Evolutionary conservation across 2,888 invertebrate species (phyloP), one percentile per base, ranked within the genome.

Genomic region (Tortricodes alternella): DNA sequence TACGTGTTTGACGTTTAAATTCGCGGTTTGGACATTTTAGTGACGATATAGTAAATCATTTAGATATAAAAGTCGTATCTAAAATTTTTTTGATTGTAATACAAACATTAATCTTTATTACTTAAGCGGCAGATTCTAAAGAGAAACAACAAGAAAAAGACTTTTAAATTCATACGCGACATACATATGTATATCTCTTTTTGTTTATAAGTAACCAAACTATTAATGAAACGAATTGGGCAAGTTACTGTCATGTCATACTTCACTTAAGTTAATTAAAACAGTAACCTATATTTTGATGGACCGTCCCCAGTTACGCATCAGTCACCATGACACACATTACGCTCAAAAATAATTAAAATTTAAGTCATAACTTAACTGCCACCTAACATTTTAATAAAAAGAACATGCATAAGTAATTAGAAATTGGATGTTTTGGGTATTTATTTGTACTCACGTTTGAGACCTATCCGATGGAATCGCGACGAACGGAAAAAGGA

Each of bases 401-500:
- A 29, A 8, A 2, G 2, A 27, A 27, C 3, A 27, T 6, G 2
- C 3, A 27, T 9, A 27, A 27, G 8, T 8, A 27, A 9, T 27
- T 27, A 9, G 8, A 27, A 9, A 27, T 8, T 29, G 29, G 8
- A 2, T 9, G 8, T 3, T 15, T 34, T 34, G 5, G 11, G 8
- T n/a, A 38, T n/a, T n/a, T 27, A 29, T 44, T 16, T 24, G 37
- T 59, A 78, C 78, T 75, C 71, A 78, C 76, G 58, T 74, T 70
- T 62, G 62, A 61, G 62, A 60, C 68, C 63, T 71, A 63, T 64
- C 64, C 65, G 59, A 70, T 70, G 62, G 62, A 64, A 62, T 61
- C 62, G 68, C 62, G 62, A 65, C 68, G 60, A 65, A 63, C 67
- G 67, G 67, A 66, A 66, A 68, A 76, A 77, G 75, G 76, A 76